Evolutionary conservation across 2,888 invertebrate genomes (phyloP), one percentile per base, ranked within the genome.

Genomic region (Aleiodes alternator): DNA sequence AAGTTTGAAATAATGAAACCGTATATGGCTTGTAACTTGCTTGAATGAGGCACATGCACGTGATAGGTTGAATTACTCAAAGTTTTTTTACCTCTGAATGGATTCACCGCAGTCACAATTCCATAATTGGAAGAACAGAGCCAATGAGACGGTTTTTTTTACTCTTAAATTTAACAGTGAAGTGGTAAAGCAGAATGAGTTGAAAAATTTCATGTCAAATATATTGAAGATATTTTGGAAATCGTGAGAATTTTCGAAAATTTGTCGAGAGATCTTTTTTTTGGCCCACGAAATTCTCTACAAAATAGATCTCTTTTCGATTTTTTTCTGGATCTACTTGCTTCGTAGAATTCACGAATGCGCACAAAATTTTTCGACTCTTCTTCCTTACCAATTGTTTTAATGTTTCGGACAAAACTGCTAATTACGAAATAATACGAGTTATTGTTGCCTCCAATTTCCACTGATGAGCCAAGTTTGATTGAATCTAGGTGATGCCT

Each of bases 1-100:
- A 78, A 81, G 79, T 84, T 84, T 79, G 82, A 82, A 87, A 83
- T 84, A 77, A 73, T 81, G 78, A 72, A 5, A 78, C 86, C 87
- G 82, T 86, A 86, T 85, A 85, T 83, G 86, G 85, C 34, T 51
- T 71, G 43, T 43, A 76, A 73, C 64, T 38, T 55, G 75, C 53
- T 55, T 71, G 23, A 14, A 69, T 56, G 34, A 55, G 29, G 55
- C 75, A 69, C 75, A 69, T 55, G 59, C 70, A 71, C 75, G 50
- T 71, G 48, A 43, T 9, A 64, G 43, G 43, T 43, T 72, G 57
- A 70, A 66, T 43, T 72, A 76, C 68, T 76, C 75, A 71, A 71
- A 56, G 53, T 69, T 69, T 72, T 69, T 76, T 72, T 69, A 70
- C 57, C 73, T 51, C 64, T 70, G 71, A 75, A 77, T 77, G 73